phyloP scores from a whole-genome alignment of 2,797 vertebrate species.

The Psittacula derbiana region DNA sequence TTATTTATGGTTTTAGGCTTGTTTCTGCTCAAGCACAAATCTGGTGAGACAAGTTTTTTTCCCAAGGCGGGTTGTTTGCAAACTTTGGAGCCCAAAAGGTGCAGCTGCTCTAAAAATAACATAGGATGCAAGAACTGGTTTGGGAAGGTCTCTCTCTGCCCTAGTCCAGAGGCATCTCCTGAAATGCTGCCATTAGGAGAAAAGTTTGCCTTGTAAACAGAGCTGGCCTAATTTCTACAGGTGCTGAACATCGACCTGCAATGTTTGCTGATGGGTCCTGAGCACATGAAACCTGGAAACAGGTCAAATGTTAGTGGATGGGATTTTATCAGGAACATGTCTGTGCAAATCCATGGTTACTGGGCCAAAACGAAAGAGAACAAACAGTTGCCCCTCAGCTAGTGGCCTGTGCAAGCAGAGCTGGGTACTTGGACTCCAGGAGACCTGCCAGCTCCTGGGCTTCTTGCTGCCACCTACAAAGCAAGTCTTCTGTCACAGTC shows the following conservation, averaged over 20 bases:
- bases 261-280: background rate
- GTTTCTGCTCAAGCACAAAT: slow-evolving; percentile 50
- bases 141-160: slow-evolving; percentile 38
- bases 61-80: slow-evolving; percentile 55
- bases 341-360: background rate
- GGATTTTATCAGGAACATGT: background rate
- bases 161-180: slow-evolving; percentile 26
- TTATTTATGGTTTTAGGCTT: slow-evolving; percentile 37
- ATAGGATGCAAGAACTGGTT: slow-evolving; percentile 47
- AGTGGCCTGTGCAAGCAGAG: background rate
- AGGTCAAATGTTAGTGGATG: background rate
- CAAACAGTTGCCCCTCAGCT: background rate
- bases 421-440: background rate
- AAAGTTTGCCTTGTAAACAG: slow-evolving; percentile 27
- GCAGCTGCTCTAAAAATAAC: slow-evolving; percentile 67
- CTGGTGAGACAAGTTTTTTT: slow-evolving; percentile 41
- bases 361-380: background rate
- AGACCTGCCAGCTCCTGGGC: background rate
- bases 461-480: background rate
- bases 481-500: background rate
- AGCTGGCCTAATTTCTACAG: slow-evolving; percentile 40
- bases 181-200: slow-evolving; percentile 15
- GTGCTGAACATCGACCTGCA: background rate
- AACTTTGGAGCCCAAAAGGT: slow-evolving; percentile 50
- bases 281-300: background rate